Evolutionary conservation across 2,797 vertebrate genomes (phyloP), one percentile per base, ranked within the genome.

Genomic region (Scolopax bukidnonensis): DNA sequence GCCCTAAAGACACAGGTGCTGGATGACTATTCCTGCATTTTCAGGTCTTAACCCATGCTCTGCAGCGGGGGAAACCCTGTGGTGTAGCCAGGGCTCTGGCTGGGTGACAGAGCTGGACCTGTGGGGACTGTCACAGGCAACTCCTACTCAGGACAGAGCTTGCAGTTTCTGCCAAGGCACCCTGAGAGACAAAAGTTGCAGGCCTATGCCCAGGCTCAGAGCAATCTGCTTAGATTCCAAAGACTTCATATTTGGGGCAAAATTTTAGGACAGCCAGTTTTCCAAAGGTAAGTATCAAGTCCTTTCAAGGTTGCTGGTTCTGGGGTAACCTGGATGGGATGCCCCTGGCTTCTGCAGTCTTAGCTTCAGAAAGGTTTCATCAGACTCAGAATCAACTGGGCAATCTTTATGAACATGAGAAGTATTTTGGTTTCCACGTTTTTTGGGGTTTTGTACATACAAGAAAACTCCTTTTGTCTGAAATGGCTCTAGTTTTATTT

Each of bases 81-180:
- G 9, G 30, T 36, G 33, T 53, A 61, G 41, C 11, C 50, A 30
- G 30, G 33, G 45, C 54, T 81, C 12, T 4, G 2, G 21, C 5
- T 10, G 23, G 51, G 51, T 4, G 19, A 23, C 6, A 20, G 38
- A 33, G 32, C 36, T 1, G 0, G 48, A 56, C 24, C 41, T 59
- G 33, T 32, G 43, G 73, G 25, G 40, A 16, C 54, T 75, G 40
- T n/a, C 1, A 0, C 5, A 11, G 17, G 20, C 8, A 2, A 13
- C 63, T 57, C 59, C 48, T 32, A 18, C 51, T 45, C 25, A n/a
- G 65, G 32, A 38, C 43, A 53, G 38, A 53, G 10, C 24, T 36
- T n/a, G 12, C 20, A 50, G 16, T 11, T 84, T 60, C 38, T 89
- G 32, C 19, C 16, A 24, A 1, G 5, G 24, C 40, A 68, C 1